Base-by-base conservation (phyloP, 2,797 vertebrate species). In the Brotula barbata region DNA sequence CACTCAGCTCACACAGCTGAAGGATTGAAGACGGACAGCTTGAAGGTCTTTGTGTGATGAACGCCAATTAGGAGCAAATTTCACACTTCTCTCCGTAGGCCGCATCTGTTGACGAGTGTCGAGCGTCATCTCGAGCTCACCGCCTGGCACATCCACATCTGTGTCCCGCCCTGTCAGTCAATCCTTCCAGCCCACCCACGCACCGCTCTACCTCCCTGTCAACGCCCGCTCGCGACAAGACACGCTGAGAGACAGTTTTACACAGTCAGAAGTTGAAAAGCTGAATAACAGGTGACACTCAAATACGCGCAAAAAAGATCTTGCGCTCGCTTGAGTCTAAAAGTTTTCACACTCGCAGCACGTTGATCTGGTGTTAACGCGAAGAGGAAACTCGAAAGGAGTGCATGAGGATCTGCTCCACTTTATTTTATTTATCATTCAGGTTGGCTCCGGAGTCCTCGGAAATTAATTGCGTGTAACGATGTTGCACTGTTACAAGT, bases 121-220 rank as follows among this genome's bases (percentile, higher is more conserved):
- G 15, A 37, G 51, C 64, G 7, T 20, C n/a, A 42, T 54, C 71
- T 78, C 79, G 71, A 15, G 14, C 79, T 80, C 53, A 0, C 50
- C 59, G 22, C 6, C 44, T 44, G 11, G 13, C 37, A 41, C 46
- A 62, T 80, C 70, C 50, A 66, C 83, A 85, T 84, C 81, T 86
- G 88, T 69, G 84, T 84, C 83, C 72, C 20, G 45, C 63, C 68
- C 17, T 68, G 78, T 77, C 87, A 81, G 49, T 83, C 84, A 82
- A 58, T 10, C 10, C 21, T 53, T 40, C 40, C 50, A 49, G 6
- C 19, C 10, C 25, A 36, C 39, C 19, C 47, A 25, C 15, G 28
- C 37, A 13, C 34, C 8, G 12, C 33, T 54, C 31, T 3, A 21
- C 44, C 17, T 15, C 13, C 37, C 13, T 55, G 3, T 5, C 10